Conservation (phyloP, 2,888 invertebrate genomes). For the Onchidella celtica region DNA sequence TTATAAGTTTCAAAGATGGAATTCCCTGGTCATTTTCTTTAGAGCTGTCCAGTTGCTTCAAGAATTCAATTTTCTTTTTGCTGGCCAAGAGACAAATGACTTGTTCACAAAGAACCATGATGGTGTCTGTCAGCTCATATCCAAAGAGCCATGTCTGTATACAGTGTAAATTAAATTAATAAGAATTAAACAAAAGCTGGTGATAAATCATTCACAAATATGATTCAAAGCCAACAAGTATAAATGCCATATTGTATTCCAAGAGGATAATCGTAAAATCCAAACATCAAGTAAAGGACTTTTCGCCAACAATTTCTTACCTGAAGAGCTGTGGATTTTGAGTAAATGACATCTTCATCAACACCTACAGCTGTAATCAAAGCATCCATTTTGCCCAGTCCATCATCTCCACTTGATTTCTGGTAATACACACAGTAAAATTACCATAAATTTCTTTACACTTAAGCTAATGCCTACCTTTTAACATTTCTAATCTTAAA, state of each 20-base stretch:
- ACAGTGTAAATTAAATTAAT: too few relatives aligned
- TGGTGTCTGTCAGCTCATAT: conserved; percentile 97
- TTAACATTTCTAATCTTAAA: too few relatives aligned
- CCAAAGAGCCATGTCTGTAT: conserved; percentile 95
- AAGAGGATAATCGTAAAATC: conserved; percentile 37
- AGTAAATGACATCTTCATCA: conserved; percentile 97
- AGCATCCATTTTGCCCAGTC: conserved; percentile 89
- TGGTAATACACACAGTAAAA: conserved; percentile 51
- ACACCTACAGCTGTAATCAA: conserved; percentile 94
- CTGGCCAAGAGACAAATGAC: conserved; percentile 94
- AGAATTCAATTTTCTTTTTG: conserved; percentile 98
- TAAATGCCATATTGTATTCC: too few relatives aligned
- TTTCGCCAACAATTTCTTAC: too few relatives aligned
- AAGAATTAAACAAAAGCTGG: conserved; percentile 51
- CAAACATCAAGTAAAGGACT: too few relatives aligned
- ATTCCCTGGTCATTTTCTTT: conserved; percentile 84
- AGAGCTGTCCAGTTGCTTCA: conserved; percentile 85
- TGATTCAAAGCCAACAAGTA: too few relatives aligned
- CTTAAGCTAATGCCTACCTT: too few relatives aligned
- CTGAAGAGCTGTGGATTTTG: conserved; percentile 97
- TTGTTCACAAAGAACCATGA: conserved; percentile 93
- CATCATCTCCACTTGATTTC: conserved; percentile 78
- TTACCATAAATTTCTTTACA: too few relatives aligned
- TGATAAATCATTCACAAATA: too few relatives aligned
- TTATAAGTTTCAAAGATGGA: conserved; percentile 91